Conservation (phyloP, 1,140 invertebrate species). For the Trachymyrmex cornetzi region DNA sequence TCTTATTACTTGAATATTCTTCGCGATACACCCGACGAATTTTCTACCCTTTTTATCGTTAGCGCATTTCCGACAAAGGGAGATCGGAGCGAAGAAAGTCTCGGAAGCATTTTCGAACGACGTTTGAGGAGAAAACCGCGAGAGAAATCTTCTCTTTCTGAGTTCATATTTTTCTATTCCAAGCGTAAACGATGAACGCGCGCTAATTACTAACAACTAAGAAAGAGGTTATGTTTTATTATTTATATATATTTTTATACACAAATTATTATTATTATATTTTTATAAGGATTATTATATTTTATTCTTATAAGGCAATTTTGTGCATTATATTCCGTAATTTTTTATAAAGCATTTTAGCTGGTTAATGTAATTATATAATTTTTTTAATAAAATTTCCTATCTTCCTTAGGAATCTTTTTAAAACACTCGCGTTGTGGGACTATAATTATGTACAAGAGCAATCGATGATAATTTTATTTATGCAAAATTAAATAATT, state of each 20-base stretch:
- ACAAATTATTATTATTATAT: neutral
- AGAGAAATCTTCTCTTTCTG: neutral
- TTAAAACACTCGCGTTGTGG: neutral
- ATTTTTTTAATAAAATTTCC: neutral
- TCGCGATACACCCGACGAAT: conserved; percentile 49
- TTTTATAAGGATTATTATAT: neutral
- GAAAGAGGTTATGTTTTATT: neutral
- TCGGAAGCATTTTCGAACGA: neutral
- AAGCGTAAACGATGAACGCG: neutral
- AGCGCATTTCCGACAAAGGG: conserved; percentile 36
- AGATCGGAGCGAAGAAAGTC: conserved; percentile 14
- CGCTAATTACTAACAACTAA: neutral
- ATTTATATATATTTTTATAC: neutral
- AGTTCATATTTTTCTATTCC: neutral
- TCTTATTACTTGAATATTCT: conserved; percentile 65
- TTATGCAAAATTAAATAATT: conserved; percentile 27
- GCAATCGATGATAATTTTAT: neutral
- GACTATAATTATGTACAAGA: neutral
- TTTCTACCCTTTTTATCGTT: conserved; percentile 55
- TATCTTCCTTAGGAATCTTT: neutral
- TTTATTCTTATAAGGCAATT: neutral
- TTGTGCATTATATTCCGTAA: neutral
- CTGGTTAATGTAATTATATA: neutral
- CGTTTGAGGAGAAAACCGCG: neutral
- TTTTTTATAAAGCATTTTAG: neutral